Conservation (phyloP, 2,113 vertebrate genomes). For the Erythrolamprus reginae region DNA sequence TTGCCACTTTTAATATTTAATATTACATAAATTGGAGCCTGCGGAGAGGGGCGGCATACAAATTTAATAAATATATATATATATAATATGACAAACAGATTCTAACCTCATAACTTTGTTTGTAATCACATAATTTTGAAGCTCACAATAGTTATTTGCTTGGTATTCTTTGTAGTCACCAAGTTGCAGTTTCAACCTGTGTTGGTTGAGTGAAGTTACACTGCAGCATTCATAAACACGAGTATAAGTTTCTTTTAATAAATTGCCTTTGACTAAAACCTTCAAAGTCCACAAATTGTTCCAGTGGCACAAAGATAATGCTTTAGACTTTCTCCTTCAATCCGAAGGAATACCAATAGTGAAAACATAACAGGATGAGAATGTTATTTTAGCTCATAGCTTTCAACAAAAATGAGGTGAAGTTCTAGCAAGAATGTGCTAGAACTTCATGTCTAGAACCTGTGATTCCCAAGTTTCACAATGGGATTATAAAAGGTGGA, state of each 20-base stretch:
- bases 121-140: not conserved
- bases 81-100: not conserved
- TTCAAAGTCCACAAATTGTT: not conserved
- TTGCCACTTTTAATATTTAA: not conserved
- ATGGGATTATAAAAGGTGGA: conserved; percentile 22
- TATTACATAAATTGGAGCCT: not conserved
- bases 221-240: not conserved
- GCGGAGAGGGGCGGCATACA: too few relatives aligned
- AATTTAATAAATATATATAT: too few relatives aligned
- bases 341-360: conserved; percentile 24
- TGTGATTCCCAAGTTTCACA: not conserved
- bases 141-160: not conserved
- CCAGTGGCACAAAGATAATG: conserved; percentile 9
- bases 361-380: conserved; percentile 19
- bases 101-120: not conserved
- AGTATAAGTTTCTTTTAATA: not conserved
- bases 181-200: not conserved
- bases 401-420: conserved; percentile 49
- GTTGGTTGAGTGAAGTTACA: not conserved
- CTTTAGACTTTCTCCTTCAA: conserved; percentile 27
- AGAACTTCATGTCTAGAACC: too few relatives aligned
- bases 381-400: conserved; percentile 46
- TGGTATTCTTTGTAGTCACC: not conserved
- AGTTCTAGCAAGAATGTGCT: conserved; percentile 5
- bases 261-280: not conserved